Base-by-base conservation (phyloP, 2,797 vertebrate genomes). In the Onychomys leucogaster region DNA sequence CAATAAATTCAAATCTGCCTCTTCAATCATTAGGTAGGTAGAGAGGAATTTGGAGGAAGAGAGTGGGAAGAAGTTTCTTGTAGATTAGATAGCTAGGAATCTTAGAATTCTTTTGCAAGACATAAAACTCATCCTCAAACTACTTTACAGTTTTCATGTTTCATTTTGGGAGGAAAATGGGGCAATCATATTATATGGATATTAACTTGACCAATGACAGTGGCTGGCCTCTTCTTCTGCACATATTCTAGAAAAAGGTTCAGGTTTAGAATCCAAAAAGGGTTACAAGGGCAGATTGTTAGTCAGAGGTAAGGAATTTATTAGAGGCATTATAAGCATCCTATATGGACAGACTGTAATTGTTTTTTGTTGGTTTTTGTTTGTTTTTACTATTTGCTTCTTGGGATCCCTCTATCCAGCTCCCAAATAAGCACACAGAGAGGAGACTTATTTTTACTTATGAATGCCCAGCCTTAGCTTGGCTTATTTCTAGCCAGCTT, bases 371-470 rank as follows among this genome's bases (percentile, higher is more conserved):
- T 69, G n/a, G 14, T 41, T 73, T n/a, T 37, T 2, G 0, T 14
- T 67, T 67, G 25, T 21, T 37, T 71, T 37, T 41, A 73, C n/a
- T 23, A 23, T 41, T 73, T 37, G 23, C 19, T 41, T 14, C 37
- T 37, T 21, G n/a, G n/a, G 8, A 3, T 23, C 37, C n/a, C 0
- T 9, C n/a, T 9, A 73, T 4, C n/a, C n/a, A 12, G n/a, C 4
- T 73, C 69, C 37, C n/a, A 37, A 73, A 11, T 41, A 41, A 63
- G 32, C n/a, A 19, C 16, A 69, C 67, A 37, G 67, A 71, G n/a
- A 71, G 67, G 16, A 73, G 69, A 73, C 69, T 73, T 23, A 73
- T 41, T 41, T 19, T 73, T 71, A 9, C 17, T 37, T 41, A 23
- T 73, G 69, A 73, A 73, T 41, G 19, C 2, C n/a, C 17, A 14